Percentiles rank a stretch among this genome's conserved stretches.
These are phyloP conservation scores for Cotesia vestalis DNA, from an alignment of 1,140 invertebrate genomes.

Conservation along the genomic window DNA sequence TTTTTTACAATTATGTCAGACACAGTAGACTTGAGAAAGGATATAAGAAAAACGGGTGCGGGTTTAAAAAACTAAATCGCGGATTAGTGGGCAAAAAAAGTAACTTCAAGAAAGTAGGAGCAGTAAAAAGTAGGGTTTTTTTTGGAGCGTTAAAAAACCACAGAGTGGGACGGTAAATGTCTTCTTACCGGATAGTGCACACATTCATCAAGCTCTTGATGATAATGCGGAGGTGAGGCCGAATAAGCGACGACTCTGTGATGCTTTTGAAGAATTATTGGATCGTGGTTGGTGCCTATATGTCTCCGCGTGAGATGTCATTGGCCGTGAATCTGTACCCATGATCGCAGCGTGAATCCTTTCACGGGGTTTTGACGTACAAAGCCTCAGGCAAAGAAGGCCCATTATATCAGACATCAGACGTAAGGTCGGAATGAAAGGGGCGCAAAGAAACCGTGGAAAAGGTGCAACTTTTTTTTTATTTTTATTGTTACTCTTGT, in stretches of 20 bases:
- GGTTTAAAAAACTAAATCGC: no score
- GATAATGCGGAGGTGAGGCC: no score
- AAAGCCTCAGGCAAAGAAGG: conserved; percentile 31
- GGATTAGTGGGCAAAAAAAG: not conserved
- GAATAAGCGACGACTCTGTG: not conserved
- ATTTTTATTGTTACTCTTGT: no score
- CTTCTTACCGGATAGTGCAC: conserved; percentile 28
- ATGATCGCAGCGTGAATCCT: conserved; percentile 46
- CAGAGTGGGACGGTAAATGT: conserved; percentile 30
- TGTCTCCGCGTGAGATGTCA: conserved; percentile 46
- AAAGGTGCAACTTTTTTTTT: conserved; percentile 52
- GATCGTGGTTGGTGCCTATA: conserved; percentile 39
- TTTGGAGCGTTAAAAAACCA: not conserved
- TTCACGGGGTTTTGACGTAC: conserved; percentile 45
- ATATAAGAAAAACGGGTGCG: no score
- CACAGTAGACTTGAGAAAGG: not conserved
- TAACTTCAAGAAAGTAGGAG: no score
- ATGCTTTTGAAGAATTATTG: conserved; percentile 49
- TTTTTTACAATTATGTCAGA: no score
- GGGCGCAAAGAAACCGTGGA: conserved; percentile 32
- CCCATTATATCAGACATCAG: conserved; percentile 12
- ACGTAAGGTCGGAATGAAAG: no score
- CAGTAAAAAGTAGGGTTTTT: no score
- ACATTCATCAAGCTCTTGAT: no score
- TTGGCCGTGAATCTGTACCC: conserved; percentile 50